These are phyloP conservation scores for Oryzias sinensis DNA, from an alignment of 2,797 vertebrate species.

Conservation along the genomic window DNA sequence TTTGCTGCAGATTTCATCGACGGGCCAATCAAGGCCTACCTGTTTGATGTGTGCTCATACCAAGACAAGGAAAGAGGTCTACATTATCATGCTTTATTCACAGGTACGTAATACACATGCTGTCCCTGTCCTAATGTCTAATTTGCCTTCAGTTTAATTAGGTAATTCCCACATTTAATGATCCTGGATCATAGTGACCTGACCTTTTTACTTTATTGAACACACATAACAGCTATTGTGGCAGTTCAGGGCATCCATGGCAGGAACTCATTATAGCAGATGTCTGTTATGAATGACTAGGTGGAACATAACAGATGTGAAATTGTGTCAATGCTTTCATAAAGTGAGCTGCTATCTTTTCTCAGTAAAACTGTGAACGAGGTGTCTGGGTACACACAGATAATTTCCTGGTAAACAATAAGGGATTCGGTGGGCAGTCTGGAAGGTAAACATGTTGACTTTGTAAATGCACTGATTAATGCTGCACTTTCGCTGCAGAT, in stretches of 20 bases:
- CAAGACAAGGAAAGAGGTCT: conserved; percentile 92
- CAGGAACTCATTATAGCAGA: background rate
- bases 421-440: background rate
- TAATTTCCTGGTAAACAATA: background rate
- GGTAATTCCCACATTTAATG: no score
- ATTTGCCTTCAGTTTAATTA: no score
- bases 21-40: conserved; percentile 96
- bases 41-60: conserved; percentile 95
- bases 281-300: conserved; percentile 1
- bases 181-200: no score
- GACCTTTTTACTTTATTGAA: background rate
- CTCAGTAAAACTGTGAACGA: background rate
- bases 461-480: no score
- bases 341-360: background rate
- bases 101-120: conserved; percentile 78
- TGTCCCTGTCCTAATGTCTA: no score
- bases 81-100: conserved; percentile 94
- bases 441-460: background rate
- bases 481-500: no score
- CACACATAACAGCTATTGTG: background rate
- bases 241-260: background rate
- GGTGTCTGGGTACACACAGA: background rate
- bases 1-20: conserved; percentile 98
- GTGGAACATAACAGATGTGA: background rate
- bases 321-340: background rate